Base-by-base conservation (phyloP, 2,888 invertebrate species). In the Drosophila nr. perissopoda region DNA sequence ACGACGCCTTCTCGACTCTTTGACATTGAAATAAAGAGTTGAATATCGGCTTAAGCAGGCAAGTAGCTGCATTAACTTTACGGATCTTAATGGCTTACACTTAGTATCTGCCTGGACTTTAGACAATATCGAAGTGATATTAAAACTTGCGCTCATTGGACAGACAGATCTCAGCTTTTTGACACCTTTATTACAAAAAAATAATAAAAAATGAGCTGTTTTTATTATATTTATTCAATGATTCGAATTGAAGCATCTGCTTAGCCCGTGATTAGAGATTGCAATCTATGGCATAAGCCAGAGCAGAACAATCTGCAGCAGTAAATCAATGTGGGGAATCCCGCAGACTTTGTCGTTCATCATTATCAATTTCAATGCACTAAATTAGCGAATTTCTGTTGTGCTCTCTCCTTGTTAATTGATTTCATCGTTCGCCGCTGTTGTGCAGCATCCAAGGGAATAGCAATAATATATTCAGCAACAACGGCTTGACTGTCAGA, bases 391-490 rank as follows among this genome's bases (percentile, higher is more conserved):
- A 49, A 7, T n/a, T 31, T 54, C 48, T 56, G 38, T 40, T 16
- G 10, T n/a, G 40, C 36, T 38, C 42, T 59, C 16, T n/a, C 36
- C 49, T 31, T 48, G 69, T 83, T 86, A 89, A 83, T 83, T 83
- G 89, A 83, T 89, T 83, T 65, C 71, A 75, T 59, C 65, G 61
- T 82, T 31, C 38, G 48, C 18, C 40, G 25, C 33, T n/a, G 16
- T 54, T 53, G 34, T 42, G 29, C 31, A 53, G 42, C 62, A 56
- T 56, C 49, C 57, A 54, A 40, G 36, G 48, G 62, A 83, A 80
- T 60, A 54, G 64, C 60, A 73, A 86, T 88, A 86, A 88, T 80
- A 87, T 60, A 77, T 77, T 68, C 77, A 72, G 61, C 52, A 65
- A 38, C 72, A 64, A 25, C 27, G 53, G 52, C 63, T 62, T 62